Evolutionary conservation across 1,140 invertebrate species (phyloP).

Genomic region (Drosophila novamexicana): DNA sequence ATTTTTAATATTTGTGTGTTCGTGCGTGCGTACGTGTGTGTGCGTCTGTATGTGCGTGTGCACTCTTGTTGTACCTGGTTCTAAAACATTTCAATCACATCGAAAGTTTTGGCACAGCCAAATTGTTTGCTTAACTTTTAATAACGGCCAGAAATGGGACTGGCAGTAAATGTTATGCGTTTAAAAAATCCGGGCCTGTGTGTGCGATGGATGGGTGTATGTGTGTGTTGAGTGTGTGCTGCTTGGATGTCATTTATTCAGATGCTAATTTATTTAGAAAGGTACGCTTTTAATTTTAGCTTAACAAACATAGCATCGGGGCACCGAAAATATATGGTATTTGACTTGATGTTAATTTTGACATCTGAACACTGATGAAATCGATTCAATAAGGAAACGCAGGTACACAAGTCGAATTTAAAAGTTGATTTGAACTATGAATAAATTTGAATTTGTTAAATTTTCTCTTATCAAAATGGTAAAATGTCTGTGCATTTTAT

Average conservation of each 20-base stretch:
- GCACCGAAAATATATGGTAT: not conserved
- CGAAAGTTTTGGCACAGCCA: conserved; percentile 68
- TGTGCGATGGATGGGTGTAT: conserved; percentile 1
- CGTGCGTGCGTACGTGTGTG: not conserved
- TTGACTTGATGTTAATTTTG: conserved; percentile 17
- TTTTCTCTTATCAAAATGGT: not conserved
- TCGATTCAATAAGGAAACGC: too few species aligned
- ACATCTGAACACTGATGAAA: not conserved
- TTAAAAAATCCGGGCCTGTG: not conserved
- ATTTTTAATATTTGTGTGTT: conserved; percentile 11
- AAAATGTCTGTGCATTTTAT: not conserved
- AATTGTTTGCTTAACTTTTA: conserved; percentile 52
- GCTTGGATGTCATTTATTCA: conserved; percentile 55
- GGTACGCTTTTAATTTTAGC: conserved; percentile 40
- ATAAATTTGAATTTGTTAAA: too few species aligned
- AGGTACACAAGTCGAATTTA: too few species aligned
- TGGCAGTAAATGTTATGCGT: conserved; percentile 11
- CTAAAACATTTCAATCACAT: conserved; percentile 77
- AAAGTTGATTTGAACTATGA: too few species aligned
- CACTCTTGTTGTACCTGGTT: conserved; percentile 55
- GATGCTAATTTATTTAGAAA: conserved; percentile 65
- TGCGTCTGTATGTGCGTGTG: not conserved
- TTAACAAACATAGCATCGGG: conserved; percentile 1
- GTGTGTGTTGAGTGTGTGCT: conserved; percentile 8
- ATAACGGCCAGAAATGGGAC: conserved; percentile 11